Evolutionary conservation across 2,113 vertebrate genomes (phyloP).

Genomic region (Bubo blakistoni): DNA sequence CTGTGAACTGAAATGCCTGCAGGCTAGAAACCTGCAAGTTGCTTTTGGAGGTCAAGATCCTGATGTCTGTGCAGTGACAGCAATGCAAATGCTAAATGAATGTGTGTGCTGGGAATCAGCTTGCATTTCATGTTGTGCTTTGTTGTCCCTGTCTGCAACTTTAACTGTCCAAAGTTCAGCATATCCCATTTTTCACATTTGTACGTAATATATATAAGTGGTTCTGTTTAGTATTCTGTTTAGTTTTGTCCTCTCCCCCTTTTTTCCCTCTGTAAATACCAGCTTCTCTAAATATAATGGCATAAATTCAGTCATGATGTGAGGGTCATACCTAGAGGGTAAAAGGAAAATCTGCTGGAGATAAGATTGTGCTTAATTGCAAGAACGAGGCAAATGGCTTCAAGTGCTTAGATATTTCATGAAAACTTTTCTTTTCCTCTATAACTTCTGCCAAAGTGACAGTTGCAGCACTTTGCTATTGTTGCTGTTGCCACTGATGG

Average conservation of each 20-base stretch:
- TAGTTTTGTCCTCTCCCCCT: background rate
- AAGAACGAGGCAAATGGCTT: background rate
- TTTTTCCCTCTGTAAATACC: background rate
- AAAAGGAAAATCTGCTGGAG: background rate
- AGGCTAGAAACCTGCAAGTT: background rate
- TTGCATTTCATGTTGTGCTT: background rate
- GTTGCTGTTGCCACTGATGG: background rate
- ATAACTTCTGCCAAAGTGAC: background rate
- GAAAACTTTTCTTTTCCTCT: background rate
- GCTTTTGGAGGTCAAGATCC: background rate
- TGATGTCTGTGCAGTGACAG: background rate
- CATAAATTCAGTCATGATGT: background rate
- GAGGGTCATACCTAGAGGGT: background rate
- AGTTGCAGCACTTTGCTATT: background rate
- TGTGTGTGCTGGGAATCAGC: background rate
- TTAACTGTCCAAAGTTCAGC: background rate
- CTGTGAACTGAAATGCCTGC: background rate
- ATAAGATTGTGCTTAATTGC: background rate
- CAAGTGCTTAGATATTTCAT: background rate
- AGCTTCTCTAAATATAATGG: background rate
- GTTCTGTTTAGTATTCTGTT: background rate
- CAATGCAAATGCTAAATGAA: accelerated
- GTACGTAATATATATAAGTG: background rate
- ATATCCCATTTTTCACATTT: background rate
- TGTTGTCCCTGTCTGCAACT: background rate